Conservation (phyloP, 2,113 vertebrate species). For the Tragelaphus strepsiceros region DNA sequence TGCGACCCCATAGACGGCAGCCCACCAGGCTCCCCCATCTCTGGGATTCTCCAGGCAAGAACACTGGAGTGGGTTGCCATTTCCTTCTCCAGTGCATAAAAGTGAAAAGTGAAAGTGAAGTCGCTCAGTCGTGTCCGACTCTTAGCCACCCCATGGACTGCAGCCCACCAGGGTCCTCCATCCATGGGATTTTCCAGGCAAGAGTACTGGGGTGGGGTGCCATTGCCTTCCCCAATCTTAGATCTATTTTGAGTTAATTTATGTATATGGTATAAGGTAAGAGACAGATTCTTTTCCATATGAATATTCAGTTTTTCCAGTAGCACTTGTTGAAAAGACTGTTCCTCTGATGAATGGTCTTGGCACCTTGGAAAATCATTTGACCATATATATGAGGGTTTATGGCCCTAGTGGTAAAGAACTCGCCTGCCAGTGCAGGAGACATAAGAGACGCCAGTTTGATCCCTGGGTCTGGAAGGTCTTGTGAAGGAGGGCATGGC, state of each 20-base stretch:
- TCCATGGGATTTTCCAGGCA: no score
- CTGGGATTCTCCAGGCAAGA: no score
- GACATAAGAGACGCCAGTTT: not conserved
- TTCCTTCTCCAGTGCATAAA: no score
- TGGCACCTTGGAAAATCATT: not conserved
- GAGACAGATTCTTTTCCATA: not conserved
- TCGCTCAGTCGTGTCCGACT: no score
- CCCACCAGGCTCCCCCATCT: no score
- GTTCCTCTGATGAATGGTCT: not conserved
- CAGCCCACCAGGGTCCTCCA: no score
- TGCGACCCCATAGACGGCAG: no score
- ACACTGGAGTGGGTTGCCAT: no score
- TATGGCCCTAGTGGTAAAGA: not conserved
- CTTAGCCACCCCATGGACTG: no score
- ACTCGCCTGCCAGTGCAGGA: not conserved
- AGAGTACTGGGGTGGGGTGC: no score
- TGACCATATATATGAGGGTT: not conserved
- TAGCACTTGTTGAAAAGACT: not conserved
- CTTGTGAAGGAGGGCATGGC: not conserved
- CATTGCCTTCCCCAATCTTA: not conserved
- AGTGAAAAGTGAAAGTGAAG: no score
- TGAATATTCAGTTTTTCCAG: not conserved
- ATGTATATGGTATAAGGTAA: not conserved
- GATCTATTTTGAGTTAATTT: not conserved
- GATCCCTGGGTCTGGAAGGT: not conserved